A percentile compares a stretch with the other conserved stretches of the same genome.
Evolutionary conservation across 2,888 invertebrate genomes (phyloP).

Genomic region (Leucoptera coffeella): DNA sequence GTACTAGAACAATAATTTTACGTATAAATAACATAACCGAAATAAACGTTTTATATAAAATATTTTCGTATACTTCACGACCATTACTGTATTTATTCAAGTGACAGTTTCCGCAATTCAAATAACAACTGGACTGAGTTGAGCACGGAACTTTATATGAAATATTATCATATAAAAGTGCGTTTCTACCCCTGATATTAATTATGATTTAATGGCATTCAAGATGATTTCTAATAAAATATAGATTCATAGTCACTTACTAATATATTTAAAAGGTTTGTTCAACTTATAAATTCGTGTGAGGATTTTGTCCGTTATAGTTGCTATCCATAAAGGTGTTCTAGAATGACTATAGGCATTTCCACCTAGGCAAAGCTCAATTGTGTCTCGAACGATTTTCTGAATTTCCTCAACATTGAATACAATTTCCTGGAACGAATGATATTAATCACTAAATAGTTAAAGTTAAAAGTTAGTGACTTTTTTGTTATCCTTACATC

Average conservation of each 20-base stretch:
- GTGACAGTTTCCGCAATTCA: too few species aligned
- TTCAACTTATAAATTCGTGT: constrained; percentile 66
- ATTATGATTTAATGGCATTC: neutral
- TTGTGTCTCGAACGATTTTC: constrained; percentile 67
- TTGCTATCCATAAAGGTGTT: constrained; percentile 59
- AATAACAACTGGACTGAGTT: too few species aligned
- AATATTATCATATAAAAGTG: too few species aligned
- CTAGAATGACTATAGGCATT: constrained; percentile 56
- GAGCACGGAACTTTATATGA: too few species aligned
- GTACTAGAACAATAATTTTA: constrained; percentile 46
- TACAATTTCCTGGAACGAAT: constrained; percentile 22
- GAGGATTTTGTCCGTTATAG: constrained; percentile 70
- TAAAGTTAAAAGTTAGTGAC: too few species aligned
- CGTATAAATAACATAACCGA: too few species aligned
- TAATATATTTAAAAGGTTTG: constrained; percentile 74
- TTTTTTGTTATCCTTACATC: too few species aligned
- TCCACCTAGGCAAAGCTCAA: constrained; percentile 68
- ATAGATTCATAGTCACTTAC: constrained; percentile 26
- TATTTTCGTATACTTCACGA: too few species aligned
- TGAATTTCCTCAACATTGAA: constrained; percentile 70
- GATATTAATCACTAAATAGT: too few species aligned
- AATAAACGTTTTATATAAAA: too few species aligned
- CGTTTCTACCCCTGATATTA: too few species aligned
- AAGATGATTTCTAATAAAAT: neutral
- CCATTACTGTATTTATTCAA: too few species aligned